Conservation (phyloP, 1,140 invertebrate genomes). For the Mercenaria mercenaria region DNA sequence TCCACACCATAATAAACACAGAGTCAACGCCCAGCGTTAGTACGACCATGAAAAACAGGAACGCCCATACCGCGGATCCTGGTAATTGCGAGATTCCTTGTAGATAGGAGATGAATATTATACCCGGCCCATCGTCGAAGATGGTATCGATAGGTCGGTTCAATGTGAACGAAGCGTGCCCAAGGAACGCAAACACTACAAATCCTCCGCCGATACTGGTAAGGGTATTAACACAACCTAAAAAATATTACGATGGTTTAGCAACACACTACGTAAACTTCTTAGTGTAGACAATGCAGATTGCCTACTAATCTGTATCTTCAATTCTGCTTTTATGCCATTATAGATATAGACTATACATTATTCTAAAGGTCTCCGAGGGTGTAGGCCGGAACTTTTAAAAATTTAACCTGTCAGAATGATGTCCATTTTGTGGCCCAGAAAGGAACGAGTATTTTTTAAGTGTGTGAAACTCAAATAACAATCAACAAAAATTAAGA, state of each 20-base stretch:
- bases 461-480: too few relatives aligned
- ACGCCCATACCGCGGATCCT: constrained; percentile 23
- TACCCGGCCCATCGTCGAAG: constrained; percentile 5
- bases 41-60: constrained; percentile 38
- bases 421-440: too few relatives aligned
- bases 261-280: too few relatives aligned
- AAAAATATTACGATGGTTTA: not conserved
- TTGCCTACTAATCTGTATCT: too few relatives aligned
- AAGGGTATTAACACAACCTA: not conserved
- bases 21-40: constrained; percentile 26
- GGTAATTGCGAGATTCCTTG: constrained; percentile 36
- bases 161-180: constrained; percentile 28
- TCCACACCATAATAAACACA: constrained; percentile 41
- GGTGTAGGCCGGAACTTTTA: too few relatives aligned
- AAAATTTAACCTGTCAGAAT: too few relatives aligned
- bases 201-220: constrained; percentile 29
- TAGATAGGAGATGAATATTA: constrained; percentile 39
- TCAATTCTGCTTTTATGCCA: too few relatives aligned
- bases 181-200: constrained; percentile 35
- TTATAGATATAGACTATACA: too few relatives aligned
- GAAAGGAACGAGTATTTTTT: too few relatives aligned
- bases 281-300: too few relatives aligned
- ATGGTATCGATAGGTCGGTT: constrained; percentile 18
- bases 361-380: too few relatives aligned
- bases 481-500: too few relatives aligned